Base-by-base conservation (phyloP, 2,797 vertebrate species). In the Rhinella marina region DNA sequence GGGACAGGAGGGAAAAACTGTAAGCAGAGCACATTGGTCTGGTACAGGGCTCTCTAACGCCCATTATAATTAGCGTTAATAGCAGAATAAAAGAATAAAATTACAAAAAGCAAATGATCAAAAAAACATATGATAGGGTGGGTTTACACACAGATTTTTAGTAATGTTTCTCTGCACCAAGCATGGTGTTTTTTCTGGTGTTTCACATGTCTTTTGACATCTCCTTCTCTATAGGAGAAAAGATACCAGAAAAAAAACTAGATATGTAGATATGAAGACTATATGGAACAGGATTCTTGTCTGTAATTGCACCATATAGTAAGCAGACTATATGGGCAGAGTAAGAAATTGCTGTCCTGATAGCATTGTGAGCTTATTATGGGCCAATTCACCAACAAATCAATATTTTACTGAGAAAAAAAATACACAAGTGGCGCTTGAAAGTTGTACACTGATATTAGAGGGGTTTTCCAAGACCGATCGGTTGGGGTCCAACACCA, bases 1-100 rank as follows among this genome's bases (percentile, higher is more conserved):
- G 80, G 62, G 32, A 80, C 80, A 83, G 80, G 19, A 78, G 88
- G 84, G 9, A 86, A 61, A 61, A 78, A 66, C 41, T 64, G 59
- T 21, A 81, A 64, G 79, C 19, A 16, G 13, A 64, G 57, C 6
- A 25, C 14, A 3, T 17, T 57, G 14, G 66, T 73, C 70, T 41
- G 29, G 82, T 73, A 25, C 23, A 41, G n/a, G 82, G 3, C 19
- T 59, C 19, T 83, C 16, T 27, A 54, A 19, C 21, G 41, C 8
- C 19, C 8, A 6, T 41, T 41, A 41, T 41, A 41, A 59, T 61
- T 61, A 29, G 78, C 14, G 14, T 41, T 4, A 3, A 12, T 48
- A 17, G 16, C 17, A 1, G 12, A 48, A 73, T 48, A 48, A 41
- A 41, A 2, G 5, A 41, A 41, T 4, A 5, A 41, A 2, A n/a